Conservation (phyloP, 2,113 vertebrate genomes). For the Recurvirostra avosetta region DNA sequence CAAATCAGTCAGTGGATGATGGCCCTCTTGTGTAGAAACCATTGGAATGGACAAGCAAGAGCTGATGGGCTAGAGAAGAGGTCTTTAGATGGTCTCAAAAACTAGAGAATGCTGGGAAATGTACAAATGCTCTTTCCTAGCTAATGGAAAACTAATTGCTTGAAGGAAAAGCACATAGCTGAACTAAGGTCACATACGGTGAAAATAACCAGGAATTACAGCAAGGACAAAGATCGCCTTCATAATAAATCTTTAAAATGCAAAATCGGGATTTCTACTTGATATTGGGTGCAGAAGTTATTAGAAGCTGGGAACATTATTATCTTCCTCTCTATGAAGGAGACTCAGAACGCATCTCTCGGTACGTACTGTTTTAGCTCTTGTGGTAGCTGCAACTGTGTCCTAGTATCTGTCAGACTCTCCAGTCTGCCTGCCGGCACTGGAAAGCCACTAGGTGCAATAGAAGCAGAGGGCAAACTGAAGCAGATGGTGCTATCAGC, state of each 20-base stretch:
- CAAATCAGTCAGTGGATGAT: background rate
- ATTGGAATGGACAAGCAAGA: background rate
- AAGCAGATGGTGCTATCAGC: background rate
- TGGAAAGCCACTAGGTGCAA: background rate
- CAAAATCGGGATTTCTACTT: background rate
- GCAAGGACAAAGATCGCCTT: background rate
- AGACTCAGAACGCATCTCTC: background rate
- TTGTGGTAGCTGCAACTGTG: background rate
- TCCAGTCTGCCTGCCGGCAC: rapidly evolving
- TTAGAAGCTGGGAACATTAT: background rate
- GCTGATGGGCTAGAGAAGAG: background rate
- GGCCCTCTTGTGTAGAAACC: background rate
- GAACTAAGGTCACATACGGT: background rate
- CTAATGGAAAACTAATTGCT: background rate
- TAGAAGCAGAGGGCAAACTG: background rate
- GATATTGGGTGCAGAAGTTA: background rate
- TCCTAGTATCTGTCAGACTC: background rate
- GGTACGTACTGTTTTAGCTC: background rate
- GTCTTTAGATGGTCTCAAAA: background rate
- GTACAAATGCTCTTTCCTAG: background rate
- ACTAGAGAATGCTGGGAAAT: background rate
- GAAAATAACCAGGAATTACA: background rate
- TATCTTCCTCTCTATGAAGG: background rate
- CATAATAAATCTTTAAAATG: background rate
- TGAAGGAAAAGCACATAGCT: background rate